phyloP scores from a whole-genome alignment of 2,797 vertebrate genomes.

The Trematomus bernacchii region DNA sequence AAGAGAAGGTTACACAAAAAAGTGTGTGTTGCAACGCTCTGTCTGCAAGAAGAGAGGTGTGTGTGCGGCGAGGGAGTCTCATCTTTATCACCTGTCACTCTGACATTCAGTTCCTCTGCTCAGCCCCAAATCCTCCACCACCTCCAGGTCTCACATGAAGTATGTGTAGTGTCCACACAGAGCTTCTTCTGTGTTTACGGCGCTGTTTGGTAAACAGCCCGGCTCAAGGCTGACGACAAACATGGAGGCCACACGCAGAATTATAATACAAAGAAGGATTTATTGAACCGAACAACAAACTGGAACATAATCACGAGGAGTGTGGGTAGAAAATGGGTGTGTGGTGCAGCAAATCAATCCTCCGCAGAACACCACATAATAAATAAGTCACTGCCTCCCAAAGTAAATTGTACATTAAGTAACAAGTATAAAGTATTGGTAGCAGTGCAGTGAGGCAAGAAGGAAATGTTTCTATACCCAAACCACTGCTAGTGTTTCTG shows the following conservation, averaged over 20 bases:
- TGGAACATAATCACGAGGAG: background rate
- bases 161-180: background rate
- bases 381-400: background rate
- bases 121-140: conserved; percentile 26
- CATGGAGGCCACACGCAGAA: background rate
- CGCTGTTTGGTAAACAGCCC: background rate
- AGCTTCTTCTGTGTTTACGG: background rate
- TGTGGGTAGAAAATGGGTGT: background rate
- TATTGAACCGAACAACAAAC: background rate
- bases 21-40: conserved; percentile 9
- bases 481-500: too few relatives aligned
- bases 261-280: background rate
- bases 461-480: too few relatives aligned
- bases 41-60: conserved; percentile 64
- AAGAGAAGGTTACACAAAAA: conserved; percentile 22
- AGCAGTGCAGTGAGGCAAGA: background rate
- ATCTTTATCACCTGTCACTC: conserved; percentile 79
- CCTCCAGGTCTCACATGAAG: conserved; percentile 9
- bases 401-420: background rate
- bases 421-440: too few relatives aligned
- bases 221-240: background rate
- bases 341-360: background rate
- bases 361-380: background rate
- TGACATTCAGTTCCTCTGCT: conserved; percentile 65
- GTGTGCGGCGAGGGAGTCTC: conserved; percentile 60